A percentile compares a stretch with the other conserved stretches of the same genome.
Evolutionary conservation across 37 sponge, comb jelly and placozoan species (phyloP).

Genomic region (Oscarella lobularis): DNA sequence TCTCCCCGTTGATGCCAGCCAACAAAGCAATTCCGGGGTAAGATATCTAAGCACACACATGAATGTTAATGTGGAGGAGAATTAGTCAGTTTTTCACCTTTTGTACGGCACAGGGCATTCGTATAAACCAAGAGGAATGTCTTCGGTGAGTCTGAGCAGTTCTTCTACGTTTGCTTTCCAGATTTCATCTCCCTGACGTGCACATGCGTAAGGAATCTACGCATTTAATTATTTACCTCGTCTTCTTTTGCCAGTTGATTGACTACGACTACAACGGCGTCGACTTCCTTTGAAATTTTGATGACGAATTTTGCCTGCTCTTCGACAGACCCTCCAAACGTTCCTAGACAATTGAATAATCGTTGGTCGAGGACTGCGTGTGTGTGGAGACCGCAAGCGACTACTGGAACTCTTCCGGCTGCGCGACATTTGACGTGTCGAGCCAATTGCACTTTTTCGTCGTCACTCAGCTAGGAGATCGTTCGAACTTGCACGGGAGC

Average conservation of each 20-base stretch:
- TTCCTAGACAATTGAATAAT: no score
- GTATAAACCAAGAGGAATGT: slow-evolving; percentile 66
- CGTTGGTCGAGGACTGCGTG: no score
- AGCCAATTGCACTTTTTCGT: slow-evolving; percentile 63
- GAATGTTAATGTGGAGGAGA: background rate
- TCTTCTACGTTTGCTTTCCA: slow-evolving; percentile 64
- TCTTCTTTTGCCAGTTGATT: slow-evolving; percentile 72
- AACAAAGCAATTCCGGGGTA: slow-evolving; percentile 51
- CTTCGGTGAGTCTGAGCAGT: slow-evolving; percentile 64
- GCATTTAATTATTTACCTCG: slow-evolving; percentile 28
- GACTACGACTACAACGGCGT: slow-evolving; percentile 72
- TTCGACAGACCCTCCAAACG: slow-evolving; percentile 69
- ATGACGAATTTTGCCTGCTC: slow-evolving; percentile 65
- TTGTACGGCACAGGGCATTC: slow-evolving; percentile 71
- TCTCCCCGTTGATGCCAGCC: slow-evolving; percentile 50
- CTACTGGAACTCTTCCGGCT: slow-evolving; percentile 64
- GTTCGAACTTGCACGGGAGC: no score
- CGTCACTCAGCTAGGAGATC: slow-evolving; percentile 51
- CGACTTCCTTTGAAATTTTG: slow-evolving; percentile 37
- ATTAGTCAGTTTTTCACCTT: slow-evolving; percentile 24
- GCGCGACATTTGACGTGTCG: slow-evolving; percentile 34
- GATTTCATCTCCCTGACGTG: slow-evolving; percentile 72
- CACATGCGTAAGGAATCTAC: no score
- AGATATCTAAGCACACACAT: slow-evolving; percentile 25
- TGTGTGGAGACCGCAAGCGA: slow-evolving; percentile 50